Evolutionary conservation across 2,797 vertebrate genomes (phyloP).

Genomic region (Diplodus puntazzo): DNA sequence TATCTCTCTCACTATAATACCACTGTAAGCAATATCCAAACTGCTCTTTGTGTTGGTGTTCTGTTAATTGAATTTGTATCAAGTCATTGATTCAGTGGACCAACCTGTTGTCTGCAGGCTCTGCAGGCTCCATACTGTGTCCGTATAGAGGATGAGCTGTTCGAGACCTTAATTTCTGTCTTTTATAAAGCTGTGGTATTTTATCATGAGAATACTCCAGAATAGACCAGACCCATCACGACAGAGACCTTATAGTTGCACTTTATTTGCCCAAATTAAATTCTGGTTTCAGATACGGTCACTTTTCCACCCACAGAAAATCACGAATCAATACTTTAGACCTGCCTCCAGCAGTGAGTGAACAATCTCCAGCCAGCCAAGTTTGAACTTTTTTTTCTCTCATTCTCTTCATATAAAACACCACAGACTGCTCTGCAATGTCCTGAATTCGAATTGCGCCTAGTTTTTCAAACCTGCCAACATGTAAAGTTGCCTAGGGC

Average conservation of each 20-base stretch:
- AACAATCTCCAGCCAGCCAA: conserved; percentile 14
- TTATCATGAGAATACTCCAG: background rate
- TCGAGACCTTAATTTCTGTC: background rate
- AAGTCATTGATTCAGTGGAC: conserved; percentile 44
- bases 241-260: conserved; percentile 24
- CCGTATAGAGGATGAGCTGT: conserved; percentile 1
- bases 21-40: conserved; percentile 55
- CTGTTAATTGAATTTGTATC: conserved; percentile 57
- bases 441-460: background rate
- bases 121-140: conserved; percentile 10
- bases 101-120: conserved; percentile 45
- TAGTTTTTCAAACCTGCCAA: conserved; percentile 1
- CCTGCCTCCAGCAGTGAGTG: conserved; percentile 21
- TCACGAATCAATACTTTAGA: conserved; percentile 35
- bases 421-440: background rate
- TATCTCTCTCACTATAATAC: conserved; percentile 37
- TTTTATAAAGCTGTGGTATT: conserved; percentile 3
- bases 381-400: conserved; percentile 6
- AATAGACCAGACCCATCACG: background rate
- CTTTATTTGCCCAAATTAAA: conserved; percentile 45
- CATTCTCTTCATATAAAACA: conserved; percentile 4
- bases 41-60: conserved; percentile 34
- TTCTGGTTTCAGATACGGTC: conserved; percentile 26
- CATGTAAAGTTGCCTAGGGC: background rate
- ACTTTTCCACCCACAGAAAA: conserved; percentile 37